Conservation (phyloP, 2,888 invertebrate species). For the Eurois occulta region DNA sequence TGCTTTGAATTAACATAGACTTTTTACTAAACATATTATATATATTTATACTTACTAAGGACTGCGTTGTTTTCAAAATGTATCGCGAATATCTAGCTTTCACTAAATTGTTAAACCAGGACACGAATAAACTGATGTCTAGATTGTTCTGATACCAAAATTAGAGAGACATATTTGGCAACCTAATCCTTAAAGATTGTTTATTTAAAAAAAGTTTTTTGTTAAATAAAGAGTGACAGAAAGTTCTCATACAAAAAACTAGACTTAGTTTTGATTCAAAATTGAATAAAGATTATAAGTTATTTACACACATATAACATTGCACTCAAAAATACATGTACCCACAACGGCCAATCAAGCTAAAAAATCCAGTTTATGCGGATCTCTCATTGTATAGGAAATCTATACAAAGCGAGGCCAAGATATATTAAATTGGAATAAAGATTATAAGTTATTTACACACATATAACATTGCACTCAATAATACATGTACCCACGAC, state of each 20-base stretch:
- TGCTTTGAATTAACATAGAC: conserved; percentile 41
- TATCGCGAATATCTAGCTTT: conserved; percentile 20
- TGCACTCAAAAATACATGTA: conserved; percentile 3
- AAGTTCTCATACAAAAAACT: not conserved
- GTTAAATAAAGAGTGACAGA: not conserved
- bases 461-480: not conserved
- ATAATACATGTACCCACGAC: conserved; percentile 14
- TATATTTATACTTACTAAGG: not conserved
- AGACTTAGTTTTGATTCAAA: not conserved
- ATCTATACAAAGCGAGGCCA: too few relatives aligned
- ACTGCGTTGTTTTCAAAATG: not conserved
- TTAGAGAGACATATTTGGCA: not conserved
- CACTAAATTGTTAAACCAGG: conserved; percentile 16
- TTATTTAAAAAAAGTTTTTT: not conserved
- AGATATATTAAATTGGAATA: too few relatives aligned
- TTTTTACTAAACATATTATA: conserved; percentile 28
- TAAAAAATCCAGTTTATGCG: too few relatives aligned
- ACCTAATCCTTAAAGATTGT: not conserved
- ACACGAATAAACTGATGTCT: not conserved
- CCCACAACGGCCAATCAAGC: too few relatives aligned
- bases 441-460: not conserved
- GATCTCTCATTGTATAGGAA: too few relatives aligned
- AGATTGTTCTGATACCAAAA: conserved; percentile 15
- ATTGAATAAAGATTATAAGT: not conserved
- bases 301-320: not conserved